Percentiles rank a stretch among this genome's conserved stretches.
Evolutionary conservation across 2,888 invertebrate genomes (phyloP).

Genomic region (Entomobrya proxima): DNA sequence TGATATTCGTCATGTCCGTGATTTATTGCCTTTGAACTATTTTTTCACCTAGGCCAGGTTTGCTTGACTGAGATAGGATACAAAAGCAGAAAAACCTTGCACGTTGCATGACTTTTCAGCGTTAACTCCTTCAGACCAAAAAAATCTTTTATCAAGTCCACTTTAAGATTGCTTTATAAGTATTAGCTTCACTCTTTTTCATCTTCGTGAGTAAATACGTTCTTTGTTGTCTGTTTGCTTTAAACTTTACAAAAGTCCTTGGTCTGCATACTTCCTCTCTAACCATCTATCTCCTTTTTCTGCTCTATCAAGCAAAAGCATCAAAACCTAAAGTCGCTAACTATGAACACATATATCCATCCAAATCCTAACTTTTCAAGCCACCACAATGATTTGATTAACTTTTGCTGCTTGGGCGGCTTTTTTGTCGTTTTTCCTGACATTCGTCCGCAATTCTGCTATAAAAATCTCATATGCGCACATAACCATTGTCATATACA

Average conservation of each 20-base stretch:
- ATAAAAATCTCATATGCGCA: not conserved
- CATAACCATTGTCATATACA: not conserved
- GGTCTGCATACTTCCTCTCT: constrained; percentile 56
- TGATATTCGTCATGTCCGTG: not conserved
- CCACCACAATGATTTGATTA: not conserved
- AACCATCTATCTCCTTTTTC: not conserved
- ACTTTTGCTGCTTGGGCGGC: constrained; percentile 1
- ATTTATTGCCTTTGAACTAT: not conserved
- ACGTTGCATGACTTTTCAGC: not conserved
- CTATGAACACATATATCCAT: not conserved
- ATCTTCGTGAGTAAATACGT: not conserved
- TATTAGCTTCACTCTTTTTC: too few species aligned
- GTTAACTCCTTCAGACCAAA: not conserved
- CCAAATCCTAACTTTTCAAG: not conserved
- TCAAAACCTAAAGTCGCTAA: not conserved
- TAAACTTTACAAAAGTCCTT: constrained; percentile 46
- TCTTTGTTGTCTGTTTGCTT: constrained; percentile 18
- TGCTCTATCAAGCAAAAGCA: constrained; percentile 42
- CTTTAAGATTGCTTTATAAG: too few species aligned
- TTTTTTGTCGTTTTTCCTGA: constrained; percentile 3
- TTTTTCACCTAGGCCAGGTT: not conserved
- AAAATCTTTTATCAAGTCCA: not conserved
- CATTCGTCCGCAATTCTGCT: not conserved
- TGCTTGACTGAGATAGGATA: not conserved
- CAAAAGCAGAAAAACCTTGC: constrained; percentile 6